Conservation (phyloP, 2,888 invertebrate species). For the Adelphocoris suturalis region DNA sequence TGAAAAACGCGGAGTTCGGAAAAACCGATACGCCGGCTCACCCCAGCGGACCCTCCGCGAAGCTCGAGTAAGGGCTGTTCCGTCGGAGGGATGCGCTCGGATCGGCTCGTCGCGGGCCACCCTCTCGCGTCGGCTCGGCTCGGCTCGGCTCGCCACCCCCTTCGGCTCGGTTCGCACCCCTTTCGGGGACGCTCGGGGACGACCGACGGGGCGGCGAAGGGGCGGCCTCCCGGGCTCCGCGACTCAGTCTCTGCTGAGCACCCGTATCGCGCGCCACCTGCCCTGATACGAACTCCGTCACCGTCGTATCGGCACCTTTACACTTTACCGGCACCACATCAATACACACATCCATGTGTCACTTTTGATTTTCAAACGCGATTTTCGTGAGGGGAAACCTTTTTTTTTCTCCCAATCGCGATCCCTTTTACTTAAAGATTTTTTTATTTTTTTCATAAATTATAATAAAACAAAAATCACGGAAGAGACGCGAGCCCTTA, state of each 20-base stretch:
- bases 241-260: slow-evolving; percentile 68
- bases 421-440: background rate
- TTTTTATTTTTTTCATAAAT: background rate
- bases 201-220: background rate
- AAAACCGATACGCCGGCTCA: slow-evolving; percentile 32
- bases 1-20: background rate
- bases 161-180: background rate
- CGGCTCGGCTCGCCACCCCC: background rate
- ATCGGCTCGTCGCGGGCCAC: background rate
- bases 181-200: background rate
- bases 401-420: background rate
- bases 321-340: slow-evolving; percentile 15
- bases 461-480: too few species aligned
- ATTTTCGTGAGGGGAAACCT: background rate
- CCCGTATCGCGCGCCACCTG: slow-evolving; percentile 51
- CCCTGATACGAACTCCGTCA: background rate
- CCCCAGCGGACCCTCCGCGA: slow-evolving; percentile 10
- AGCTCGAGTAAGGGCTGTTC: background rate
- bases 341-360: slow-evolving; percentile 19
- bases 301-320: slow-evolving; percentile 37
- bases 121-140: background rate
- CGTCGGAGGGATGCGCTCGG: background rate
- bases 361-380: background rate
- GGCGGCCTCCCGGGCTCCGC: slow-evolving; percentile 51
- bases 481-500: too few species aligned